Base-by-base conservation (phyloP, 2,797 vertebrate species). In the Cuniculus paca region DNA sequence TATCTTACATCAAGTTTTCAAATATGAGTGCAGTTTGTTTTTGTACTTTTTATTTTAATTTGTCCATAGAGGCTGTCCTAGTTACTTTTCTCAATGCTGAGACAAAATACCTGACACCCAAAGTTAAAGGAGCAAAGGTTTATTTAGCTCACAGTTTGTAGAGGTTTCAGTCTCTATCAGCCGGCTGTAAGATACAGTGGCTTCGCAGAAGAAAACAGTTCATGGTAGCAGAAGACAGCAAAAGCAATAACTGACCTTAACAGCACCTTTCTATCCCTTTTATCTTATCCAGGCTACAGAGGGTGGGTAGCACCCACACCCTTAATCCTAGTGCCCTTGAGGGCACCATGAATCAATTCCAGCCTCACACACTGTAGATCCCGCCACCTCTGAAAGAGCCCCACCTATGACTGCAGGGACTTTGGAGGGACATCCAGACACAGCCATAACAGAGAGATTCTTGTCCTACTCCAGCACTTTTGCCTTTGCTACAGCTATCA, bases 1-100 rank as follows among this genome's bases (percentile, higher is more conserved):
- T 84, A 48, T 82, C 39, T 89, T 82, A 86, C 17, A 24, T 58
- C 48, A 86, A 17, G 9, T 86, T 81, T 95, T 89, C 45, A 70
- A 77, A 85, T 77, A 42, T n/a, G 20, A 75, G 5, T 50, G 2
- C 4, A 12, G 4, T 26, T 95, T 72, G 31, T 48, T 86, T 90
- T 52, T 61, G 56, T 17, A 61, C 14, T 19, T 16, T 77, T 58
- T 60, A 13, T 16, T 81, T 58, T 60, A 7, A 24, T 63, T 81
- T 42, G 9, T 50, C 45, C 78, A 19, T 72, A 14, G 61, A 63
- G 61, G 31, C 61, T 34, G 61, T 65, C 34, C n/a, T 65, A n/a
- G 60, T 31, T 31, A 61, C 28, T 65, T 65, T n/a, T n/a, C 34
- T 65, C 34, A 34, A 14, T 65, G 34, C 34, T n/a, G 63, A 65